Evolutionary conservation across 2,113 vertebrate species (phyloP), one percentile per base, ranked within the genome.

Genomic region (Puma concolor): DNA sequence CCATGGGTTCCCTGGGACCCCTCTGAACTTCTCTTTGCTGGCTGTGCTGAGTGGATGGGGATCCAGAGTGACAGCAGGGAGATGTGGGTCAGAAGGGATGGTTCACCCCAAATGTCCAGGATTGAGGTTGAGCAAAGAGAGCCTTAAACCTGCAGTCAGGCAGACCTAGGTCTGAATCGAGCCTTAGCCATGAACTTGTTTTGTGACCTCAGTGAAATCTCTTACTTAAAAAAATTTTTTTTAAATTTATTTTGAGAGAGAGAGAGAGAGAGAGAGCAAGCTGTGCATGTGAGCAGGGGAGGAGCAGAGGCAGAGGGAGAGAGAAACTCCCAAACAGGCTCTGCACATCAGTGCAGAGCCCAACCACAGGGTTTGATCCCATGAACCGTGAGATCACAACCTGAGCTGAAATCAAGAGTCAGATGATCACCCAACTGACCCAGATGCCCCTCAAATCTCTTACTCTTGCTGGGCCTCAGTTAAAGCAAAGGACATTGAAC

Each of bases 401-500:
- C 57, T 57, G 57, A 57, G 57, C 57, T 17, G 17, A 57, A 57
- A 57, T 57, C 57, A 57, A 57, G 54, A 54, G 57, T 57, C 57
- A 23, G 57, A 23, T 57, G 57, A 19, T 57, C 19, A 57, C 8
- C 57, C 19, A 57, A 57, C 48, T 50, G 48, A 54, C 54, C 54
- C 54, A 57, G 57, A 17, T 57, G 57, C 7, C 57, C 57, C 57
- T 57, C 52, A 80, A 38, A 33, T 29, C 38, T 41, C 16, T 71
- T 77, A 36, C 33, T 25, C 36, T 97, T 41, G 41, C 80, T 14
- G 4, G 36, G 31, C 63, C 38, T 94, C 27, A 31, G 38, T 63
- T 95, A 69, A 80, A 97, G 44, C 86, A 96, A 95, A 85, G 25
- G 77, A 23, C 33, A 3, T 91, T 91, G 82, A 77, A 64, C 16